Evolutionary conservation across 2,888 invertebrate genomes (phyloP).

Genomic region (Patella depressa): DNA sequence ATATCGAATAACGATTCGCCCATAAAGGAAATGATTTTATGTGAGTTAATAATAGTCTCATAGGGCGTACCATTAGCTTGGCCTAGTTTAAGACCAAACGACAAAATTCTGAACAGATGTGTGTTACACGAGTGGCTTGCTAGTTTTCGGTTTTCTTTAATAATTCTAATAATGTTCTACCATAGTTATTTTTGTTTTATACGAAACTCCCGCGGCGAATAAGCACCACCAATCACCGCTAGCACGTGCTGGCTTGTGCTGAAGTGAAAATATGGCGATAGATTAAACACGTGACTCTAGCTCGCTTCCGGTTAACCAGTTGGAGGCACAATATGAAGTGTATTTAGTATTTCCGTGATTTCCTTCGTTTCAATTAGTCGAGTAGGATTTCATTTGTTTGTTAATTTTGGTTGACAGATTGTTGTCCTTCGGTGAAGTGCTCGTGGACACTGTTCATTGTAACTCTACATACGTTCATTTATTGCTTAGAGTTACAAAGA

Average conservation of each 20-base stretch:
- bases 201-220: slow-evolving; percentile 5
- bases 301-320: slow-evolving; percentile 7
- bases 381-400: background rate
- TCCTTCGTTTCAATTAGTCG: slow-evolving; percentile 7
- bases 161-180: background rate
- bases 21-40: too few species aligned
- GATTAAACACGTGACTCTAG: background rate
- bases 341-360: slow-evolving; percentile 3
- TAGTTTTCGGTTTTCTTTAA: background rate
- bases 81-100: too few species aligned
- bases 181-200: background rate
- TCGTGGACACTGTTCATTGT: background rate
- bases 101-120: background rate
- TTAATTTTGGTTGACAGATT: slow-evolving; percentile 8
- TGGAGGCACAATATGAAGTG: background rate
- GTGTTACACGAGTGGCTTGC: background rate
- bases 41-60: background rate
- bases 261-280: slow-evolving; percentile 8
- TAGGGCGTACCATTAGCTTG: background rate
- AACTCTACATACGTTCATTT: background rate
- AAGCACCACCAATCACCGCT: background rate
- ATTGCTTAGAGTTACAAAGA: background rate
- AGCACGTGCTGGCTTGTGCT: background rate
- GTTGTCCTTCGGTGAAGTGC: background rate
- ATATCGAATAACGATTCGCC: too few species aligned